Base-by-base conservation (phyloP, 2,113 vertebrate genomes). In the Macquaria ambigua region DNA sequence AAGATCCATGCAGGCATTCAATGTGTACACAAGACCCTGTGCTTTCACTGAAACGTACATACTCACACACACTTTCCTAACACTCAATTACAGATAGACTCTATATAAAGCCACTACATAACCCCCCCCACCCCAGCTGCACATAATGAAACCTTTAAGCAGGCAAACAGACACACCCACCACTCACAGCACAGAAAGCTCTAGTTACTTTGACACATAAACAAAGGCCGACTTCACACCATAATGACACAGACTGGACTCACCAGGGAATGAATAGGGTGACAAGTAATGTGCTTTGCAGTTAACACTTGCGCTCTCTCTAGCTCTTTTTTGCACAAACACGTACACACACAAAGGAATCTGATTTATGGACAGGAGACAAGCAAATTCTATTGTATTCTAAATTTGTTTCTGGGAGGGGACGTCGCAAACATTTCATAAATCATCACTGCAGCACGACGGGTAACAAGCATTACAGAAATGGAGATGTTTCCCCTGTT, bases 81-180 rank as follows among this genome's bases (percentile, higher is more conserved):
- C 68, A 72, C 68, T 53, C 2, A 61, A 41, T 84, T 73, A 81
- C 76, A 87, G 28, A 84, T 8, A 1, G 21, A 39, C 62, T 66
- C 64, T 84, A 41, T 78, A 77, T 61, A 74, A 77, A 73, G 77
- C 21, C 74, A 67, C 76, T 41, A 48, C 41, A 58, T 63, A 84
- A 34, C 34, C 34, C 34, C 4, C 34, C 34, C 34, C 67, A 72
- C 55, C 52, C 70, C 89, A 88, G 79, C 83, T 89, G 87, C 83
- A 85, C 89, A 91, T 89, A 91, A 93, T 88, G 89, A 88, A 91
- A 77, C 75, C 83, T 83, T 88, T 69, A 83, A 77, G 71, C 69
- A 77, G 75, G 82, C 88, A 88, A 84, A 90, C 91, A 92, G 87
- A 90, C 79, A 90, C 89, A 85, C 84, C 77, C 85, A 83, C 50